Percentiles rank a stretch among this genome's conserved stretches.
phyloP scores from a whole-genome alignment of 2,113 vertebrate species.

The Meles meles region DNA sequence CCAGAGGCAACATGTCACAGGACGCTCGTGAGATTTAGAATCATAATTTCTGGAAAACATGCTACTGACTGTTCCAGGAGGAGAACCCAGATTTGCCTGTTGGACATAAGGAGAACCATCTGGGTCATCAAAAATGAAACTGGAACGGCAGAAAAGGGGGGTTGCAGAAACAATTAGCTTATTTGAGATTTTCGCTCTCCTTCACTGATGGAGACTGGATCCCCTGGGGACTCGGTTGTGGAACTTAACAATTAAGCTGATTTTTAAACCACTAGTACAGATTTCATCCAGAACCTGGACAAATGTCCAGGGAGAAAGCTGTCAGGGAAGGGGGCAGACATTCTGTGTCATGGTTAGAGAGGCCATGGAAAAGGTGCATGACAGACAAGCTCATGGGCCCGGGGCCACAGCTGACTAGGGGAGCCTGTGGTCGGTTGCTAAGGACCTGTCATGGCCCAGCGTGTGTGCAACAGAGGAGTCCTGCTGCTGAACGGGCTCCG shows the following conservation, averaged over 20 bases:
- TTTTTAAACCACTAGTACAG: background rate
- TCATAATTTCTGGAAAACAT: background rate
- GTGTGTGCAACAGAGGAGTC: background rate
- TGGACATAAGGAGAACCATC: background rate
- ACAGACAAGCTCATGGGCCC: background rate
- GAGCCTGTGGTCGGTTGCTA: background rate
- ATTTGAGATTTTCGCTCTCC: background rate
- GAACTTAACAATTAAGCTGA: background rate
- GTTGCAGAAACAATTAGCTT: background rate
- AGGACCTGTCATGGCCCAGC: background rate
- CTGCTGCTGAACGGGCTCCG: background rate
- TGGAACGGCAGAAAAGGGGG: background rate
- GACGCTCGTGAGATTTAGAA: background rate
- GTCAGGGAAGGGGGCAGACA: background rate
- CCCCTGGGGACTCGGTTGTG: background rate
- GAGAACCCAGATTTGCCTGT: background rate
- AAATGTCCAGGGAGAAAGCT: background rate
- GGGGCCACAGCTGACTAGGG: no score
- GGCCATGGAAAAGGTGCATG: rapidly evolving
- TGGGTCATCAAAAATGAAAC: background rate
- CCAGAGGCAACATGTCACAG: background rate
- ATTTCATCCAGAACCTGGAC: background rate
- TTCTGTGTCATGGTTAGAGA: background rate
- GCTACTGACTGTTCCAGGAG: background rate
- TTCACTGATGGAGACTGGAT: background rate